phyloP scores from a whole-genome alignment of 2,113 vertebrate genomes.

The Regulus satrapa region DNA sequence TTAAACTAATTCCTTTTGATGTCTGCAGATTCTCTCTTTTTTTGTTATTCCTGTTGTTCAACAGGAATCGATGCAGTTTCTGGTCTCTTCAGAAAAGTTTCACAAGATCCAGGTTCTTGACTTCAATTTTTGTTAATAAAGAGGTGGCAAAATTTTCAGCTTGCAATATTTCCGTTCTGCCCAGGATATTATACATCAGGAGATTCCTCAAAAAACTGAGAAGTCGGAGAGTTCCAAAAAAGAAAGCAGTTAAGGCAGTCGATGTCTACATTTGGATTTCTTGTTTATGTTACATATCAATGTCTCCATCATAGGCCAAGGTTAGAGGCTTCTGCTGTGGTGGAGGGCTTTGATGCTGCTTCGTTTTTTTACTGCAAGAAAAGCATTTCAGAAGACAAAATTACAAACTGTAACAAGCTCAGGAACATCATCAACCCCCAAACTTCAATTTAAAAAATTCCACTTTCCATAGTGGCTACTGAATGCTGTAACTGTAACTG shows the following conservation, averaged over 20 bases:
- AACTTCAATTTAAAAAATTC: background rate
- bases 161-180: constrained; percentile 62
- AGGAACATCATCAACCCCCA: background rate
- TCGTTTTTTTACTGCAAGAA: constrained; percentile 83
- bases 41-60: constrained; percentile 60
- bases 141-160: constrained; percentile 58
- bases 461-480: background rate
- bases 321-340: constrained; percentile 94
- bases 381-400: constrained; percentile 1
- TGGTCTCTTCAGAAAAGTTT: constrained; percentile 50
- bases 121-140: constrained; percentile 40
- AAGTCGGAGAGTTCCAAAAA: constrained; percentile 73
- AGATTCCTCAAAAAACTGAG: constrained; percentile 81
- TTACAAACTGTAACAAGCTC: background rate
- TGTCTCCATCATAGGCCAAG: constrained; percentile 92
- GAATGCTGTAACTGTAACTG: background rate
- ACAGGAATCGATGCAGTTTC: constrained; percentile 67
- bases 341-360: constrained; percentile 80
- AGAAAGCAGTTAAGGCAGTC: constrained; percentile 79
- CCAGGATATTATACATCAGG: constrained; percentile 42
- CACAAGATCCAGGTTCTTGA: constrained; percentile 51
- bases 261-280: constrained; percentile 77
- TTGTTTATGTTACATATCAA: constrained; percentile 86
- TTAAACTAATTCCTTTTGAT: constrained; percentile 35
- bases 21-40: constrained; percentile 47